phyloP scores from a whole-genome alignment of 1,140 invertebrate genomes.

The Drosophila busckii region DNA sequence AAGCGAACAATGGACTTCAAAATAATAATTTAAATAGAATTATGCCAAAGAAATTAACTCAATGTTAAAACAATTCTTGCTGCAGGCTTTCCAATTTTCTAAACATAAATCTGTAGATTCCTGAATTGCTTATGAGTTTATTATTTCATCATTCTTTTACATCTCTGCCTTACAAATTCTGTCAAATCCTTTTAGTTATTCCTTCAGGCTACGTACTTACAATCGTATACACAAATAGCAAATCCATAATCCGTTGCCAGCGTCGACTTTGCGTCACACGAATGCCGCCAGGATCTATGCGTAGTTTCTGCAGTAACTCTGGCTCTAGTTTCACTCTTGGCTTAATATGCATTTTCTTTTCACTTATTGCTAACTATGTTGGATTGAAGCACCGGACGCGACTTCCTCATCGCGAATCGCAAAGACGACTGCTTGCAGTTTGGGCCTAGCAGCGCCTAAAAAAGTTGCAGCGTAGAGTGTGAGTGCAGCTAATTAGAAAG shows the following conservation, averaged over 20 bases:
- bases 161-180: no score
- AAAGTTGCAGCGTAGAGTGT: constrained; percentile 32
- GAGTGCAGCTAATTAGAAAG: constrained; percentile 64
- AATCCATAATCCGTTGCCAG: constrained; percentile 49
- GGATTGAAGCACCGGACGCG: constrained; percentile 39
- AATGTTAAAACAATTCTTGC: no score
- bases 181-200: no score
- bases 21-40: no score
- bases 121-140: no score
- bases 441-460: constrained; percentile 60
- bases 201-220: no score
- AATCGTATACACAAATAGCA: constrained; percentile 63
- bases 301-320: constrained; percentile 25
- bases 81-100: no score
- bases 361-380: constrained; percentile 35
- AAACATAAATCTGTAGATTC: no score
- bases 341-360: constrained; percentile 62
- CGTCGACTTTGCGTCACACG: constrained; percentile 11
- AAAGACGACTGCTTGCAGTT: constrained; percentile 63
- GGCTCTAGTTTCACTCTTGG: constrained; percentile 24
- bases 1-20: no score
- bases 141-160: no score
- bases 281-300: constrained; percentile 31
- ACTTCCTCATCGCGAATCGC: constrained; percentile 76
- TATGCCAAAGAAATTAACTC: no score